These are phyloP conservation scores for Tigriopus californicus DNA, from an alignment of 2,888 invertebrate species.

Conservation along the genomic window DNA sequence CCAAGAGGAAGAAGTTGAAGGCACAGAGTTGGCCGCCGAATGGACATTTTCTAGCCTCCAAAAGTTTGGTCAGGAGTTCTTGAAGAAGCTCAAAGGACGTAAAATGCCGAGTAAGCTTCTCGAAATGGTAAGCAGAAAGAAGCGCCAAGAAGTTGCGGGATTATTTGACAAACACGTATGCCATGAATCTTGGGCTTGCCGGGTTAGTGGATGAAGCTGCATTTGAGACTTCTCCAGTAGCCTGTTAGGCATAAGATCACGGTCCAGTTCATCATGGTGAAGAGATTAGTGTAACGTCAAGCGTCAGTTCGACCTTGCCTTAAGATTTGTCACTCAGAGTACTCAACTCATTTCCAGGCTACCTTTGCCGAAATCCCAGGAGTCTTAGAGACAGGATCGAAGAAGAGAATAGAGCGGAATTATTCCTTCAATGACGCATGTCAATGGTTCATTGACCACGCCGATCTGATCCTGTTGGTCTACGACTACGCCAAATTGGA, in stretches of 20 bases:
- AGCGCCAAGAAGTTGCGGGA: too few species aligned
- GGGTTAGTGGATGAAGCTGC: background rate
- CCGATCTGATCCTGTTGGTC: constrained; percentile 82
- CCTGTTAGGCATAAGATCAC: constrained; percentile 23
- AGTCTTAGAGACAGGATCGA: constrained; percentile 56
- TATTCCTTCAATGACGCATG: constrained; percentile 91
- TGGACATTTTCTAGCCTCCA: constrained; percentile 83
- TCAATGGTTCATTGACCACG: constrained; percentile 91
- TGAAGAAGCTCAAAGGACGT: constrained; percentile 59
- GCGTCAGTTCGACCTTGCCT: too few species aligned
- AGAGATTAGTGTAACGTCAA: too few species aligned
- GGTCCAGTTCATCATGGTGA: background rate
- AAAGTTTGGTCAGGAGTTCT: constrained; percentile 81
- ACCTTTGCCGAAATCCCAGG: constrained; percentile 92
- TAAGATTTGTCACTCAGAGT: too few species aligned
- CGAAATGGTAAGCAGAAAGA: constrained; percentile 46
- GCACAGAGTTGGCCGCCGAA: constrained; percentile 82
- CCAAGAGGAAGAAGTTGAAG: constrained; percentile 40
- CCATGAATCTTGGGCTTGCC: background rate
- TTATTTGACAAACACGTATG: background rate
- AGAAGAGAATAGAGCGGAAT: constrained; percentile 74
- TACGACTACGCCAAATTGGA: constrained; percentile 90
- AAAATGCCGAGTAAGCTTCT: constrained; percentile 61
- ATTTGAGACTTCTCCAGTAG: constrained; percentile 23
- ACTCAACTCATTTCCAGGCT: constrained; percentile 37